Evolutionary conservation across 1,140 invertebrate species (phyloP), one percentile per base, ranked within the genome.

Genomic region (Drosophila micromelanica): DNA sequence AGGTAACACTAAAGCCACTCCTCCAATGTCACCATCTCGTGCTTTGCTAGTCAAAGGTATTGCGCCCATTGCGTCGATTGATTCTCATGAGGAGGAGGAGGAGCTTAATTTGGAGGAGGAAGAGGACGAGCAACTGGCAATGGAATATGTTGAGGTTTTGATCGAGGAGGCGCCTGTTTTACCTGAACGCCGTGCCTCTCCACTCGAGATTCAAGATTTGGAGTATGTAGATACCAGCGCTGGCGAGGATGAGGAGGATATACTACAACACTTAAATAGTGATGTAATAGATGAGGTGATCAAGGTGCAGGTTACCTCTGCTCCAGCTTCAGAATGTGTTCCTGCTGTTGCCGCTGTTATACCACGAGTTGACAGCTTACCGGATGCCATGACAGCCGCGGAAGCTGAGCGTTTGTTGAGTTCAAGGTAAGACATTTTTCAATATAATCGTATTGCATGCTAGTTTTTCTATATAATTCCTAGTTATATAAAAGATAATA

Each of bases 341-440:
- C 3, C 51, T 12, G 11, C 60, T 37, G 9, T 75, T 1, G 48
- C 61, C 30, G 46, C 43, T 1, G 51, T 46, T 5, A 86, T 80
- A 59, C 85, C 77, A 1, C 76, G 90, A 0, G 85, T 82, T 56
- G 84, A 90, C 37, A 91, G 82, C 51, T 61, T 92, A 57, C 93
- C 95, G 11, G 95, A 96, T 90, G 94, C 95, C 13, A 97, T 96
- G 95, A 97, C 96, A 43, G 94, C 95, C n/a, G 96, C 96, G 79
- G 96, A 97, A 90, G 96, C 96, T n/a, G 96, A 97, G 86, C 95
- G 96, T 92, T 93, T 97, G 77, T 93, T 96, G 57, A 97, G 96
- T 91, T 95, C 95, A 81, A 96, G 96, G 96, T 97, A 89, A 93
- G 92, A 76, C 3, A 1, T 5, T 8, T 15, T 35, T 5, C 12